These are phyloP conservation scores for Varanus salvator DNA, from an alignment of 2,113 vertebrate species.

Conservation along the genomic window DNA sequence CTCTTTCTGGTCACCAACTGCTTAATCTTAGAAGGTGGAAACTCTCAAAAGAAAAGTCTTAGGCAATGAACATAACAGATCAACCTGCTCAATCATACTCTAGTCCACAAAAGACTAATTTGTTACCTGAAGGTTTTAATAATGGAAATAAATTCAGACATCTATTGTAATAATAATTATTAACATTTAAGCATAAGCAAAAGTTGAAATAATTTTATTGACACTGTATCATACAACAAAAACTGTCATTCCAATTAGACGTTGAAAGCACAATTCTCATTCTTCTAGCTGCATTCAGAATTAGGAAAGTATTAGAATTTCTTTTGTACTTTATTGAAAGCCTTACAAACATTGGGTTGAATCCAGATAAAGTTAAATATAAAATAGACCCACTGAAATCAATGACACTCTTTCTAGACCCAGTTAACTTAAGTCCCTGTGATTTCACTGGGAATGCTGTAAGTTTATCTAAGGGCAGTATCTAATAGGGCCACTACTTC, in stretches of 20 bases:
- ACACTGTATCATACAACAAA: slow-evolving; percentile 1
- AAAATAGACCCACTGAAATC: no score
- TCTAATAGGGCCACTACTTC: no score
- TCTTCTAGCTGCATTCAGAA: neutral
- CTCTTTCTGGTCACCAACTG: neutral
- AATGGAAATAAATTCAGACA: neutral
- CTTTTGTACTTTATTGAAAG: neutral
- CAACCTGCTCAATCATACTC: neutral
- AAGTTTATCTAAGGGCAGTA: no score
- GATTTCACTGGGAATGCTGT: no score
- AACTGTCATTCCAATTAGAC: neutral
- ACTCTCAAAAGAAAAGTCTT: neutral
- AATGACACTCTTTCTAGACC: neutral
- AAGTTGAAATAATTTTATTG: slow-evolving; percentile 12
- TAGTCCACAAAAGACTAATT: neutral
- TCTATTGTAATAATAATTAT: neutral
- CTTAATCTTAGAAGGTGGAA: neutral
- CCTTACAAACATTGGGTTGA: neutral
- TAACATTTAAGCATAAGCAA: neutral
- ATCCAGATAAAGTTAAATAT: neutral
- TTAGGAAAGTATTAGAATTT: neutral
- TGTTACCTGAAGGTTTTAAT: neutral
- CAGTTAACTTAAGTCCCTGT: neutral
- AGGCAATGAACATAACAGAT: neutral
- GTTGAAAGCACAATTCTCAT: neutral